A percentile compares a stretch with the other conserved stretches of the same genome.
phyloP scores from a whole-genome alignment of 2,888 invertebrate species.

The Eulithis testata region DNA sequence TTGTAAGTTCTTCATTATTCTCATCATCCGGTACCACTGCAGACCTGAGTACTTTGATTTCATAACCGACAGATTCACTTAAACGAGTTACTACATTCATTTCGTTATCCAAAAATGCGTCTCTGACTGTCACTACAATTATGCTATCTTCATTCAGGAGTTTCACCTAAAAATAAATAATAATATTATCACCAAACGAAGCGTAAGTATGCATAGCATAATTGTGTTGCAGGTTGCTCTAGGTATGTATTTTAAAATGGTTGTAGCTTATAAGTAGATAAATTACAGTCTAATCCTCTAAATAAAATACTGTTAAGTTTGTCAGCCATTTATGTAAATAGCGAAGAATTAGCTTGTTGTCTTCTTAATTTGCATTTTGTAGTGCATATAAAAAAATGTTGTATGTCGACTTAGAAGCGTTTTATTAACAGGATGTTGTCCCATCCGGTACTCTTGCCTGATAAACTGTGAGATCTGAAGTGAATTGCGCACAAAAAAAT shows the following conservation, averaged over 20 bases:
- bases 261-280: slow-evolving; percentile 30
- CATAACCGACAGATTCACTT: slow-evolving; percentile 64
- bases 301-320: slow-evolving; percentile 31
- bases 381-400: slow-evolving; percentile 4
- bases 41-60: slow-evolving; percentile 70
- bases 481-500: background rate
- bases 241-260: slow-evolving; percentile 8
- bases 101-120: slow-evolving; percentile 73
- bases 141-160: slow-evolving; percentile 69
- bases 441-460: slow-evolving; percentile 10
- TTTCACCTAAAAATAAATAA: slow-evolving; percentile 70
- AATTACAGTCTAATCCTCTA: slow-evolving; percentile 11
- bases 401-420: slow-evolving; percentile 12
- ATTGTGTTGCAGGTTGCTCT: slow-evolving; percentile 39
- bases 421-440: slow-evolving; percentile 25
- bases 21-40: slow-evolving; percentile 63
- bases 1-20: slow-evolving; percentile 41
- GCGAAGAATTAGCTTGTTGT: slow-evolving; percentile 24
- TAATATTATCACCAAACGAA: slow-evolving; percentile 24
- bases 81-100: slow-evolving; percentile 57
- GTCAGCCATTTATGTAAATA: slow-evolving; percentile 24
- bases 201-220: slow-evolving; percentile 14
- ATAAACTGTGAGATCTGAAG: background rate
- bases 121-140: slow-evolving; percentile 67
- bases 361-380: slow-evolving; percentile 24